Percentiles rank a stretch among this genome's conserved stretches.
phyloP scores from a whole-genome alignment of 1,140 invertebrate species.

The Phenacoccus solenopsis region DNA sequence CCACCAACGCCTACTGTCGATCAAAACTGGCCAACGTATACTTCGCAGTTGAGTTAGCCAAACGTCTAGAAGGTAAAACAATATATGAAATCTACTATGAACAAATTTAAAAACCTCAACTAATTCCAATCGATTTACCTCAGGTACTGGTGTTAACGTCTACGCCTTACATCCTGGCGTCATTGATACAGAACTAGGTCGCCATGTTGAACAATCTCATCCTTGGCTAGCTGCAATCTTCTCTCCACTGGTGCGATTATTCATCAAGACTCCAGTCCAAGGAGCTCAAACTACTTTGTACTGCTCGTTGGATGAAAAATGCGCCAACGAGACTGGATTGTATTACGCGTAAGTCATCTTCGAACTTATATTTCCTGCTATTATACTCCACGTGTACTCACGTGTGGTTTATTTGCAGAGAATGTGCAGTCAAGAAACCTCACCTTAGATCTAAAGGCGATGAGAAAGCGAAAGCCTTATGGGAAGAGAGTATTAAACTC shows the following conservation, averaged over 20 bases:
- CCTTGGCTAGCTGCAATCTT: slow-evolving; percentile 39
- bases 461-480: slow-evolving; percentile 48
- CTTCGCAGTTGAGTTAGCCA: slow-evolving; percentile 49
- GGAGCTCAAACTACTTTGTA: slow-evolving; percentile 70
- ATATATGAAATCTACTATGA: too few relatives aligned
- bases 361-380: too few relatives aligned
- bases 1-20: slow-evolving; percentile 49
- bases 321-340: slow-evolving; percentile 47
- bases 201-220: slow-evolving; percentile 48
- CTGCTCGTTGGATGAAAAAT: slow-evolving; percentile 57
- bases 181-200: slow-evolving; percentile 57
- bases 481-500: slow-evolving; percentile 51
- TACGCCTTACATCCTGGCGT: slow-evolving; percentile 61
- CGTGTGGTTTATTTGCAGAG: slow-evolving; percentile 35
- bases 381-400: not conserved
- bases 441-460: slow-evolving; percentile 37
- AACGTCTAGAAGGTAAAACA: slow-evolving; percentile 42
- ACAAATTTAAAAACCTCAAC: too few relatives aligned
- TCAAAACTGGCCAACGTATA: slow-evolving; percentile 64
- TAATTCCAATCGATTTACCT: too few relatives aligned
- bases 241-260: slow-evolving; percentile 29
- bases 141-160: slow-evolving; percentile 44
- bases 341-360: slow-evolving; percentile 36
- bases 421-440: slow-evolving; percentile 39
- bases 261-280: slow-evolving; percentile 47